Evolutionary conservation across 2,797 vertebrate genomes (phyloP).

Genomic region (Strix occidentalis): DNA sequence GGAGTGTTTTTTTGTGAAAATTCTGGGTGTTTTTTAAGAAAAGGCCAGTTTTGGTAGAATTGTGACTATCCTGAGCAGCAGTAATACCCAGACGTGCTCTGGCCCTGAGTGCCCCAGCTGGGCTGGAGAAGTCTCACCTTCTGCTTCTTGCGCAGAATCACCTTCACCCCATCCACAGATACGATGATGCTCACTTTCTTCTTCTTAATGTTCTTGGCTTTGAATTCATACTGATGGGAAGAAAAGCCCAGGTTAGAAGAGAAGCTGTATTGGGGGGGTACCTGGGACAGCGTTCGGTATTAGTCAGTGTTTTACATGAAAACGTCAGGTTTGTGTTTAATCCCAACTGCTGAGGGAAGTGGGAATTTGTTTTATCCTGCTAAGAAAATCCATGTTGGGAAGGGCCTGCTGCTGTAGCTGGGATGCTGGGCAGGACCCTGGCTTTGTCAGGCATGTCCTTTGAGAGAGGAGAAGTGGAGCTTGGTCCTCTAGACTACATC

Average conservation of each 20-base stretch:
- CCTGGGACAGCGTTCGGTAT: not conserved
- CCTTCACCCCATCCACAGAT: conserved; percentile 85
- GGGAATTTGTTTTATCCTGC: not conserved
- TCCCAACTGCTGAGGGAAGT: not conserved
- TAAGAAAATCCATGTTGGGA: not conserved
- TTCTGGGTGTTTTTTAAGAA: not conserved
- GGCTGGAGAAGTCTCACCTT: conserved; percentile 73
- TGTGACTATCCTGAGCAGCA: not conserved
- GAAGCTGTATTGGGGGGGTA: not conserved
- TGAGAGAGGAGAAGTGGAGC: not conserved
- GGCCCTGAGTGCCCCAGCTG: not conserved
- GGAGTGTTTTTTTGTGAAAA: not conserved
- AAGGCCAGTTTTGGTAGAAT: not conserved
- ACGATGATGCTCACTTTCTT: conserved; percentile 89
- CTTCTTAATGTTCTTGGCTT: conserved; percentile 91
- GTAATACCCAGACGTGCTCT: not conserved
- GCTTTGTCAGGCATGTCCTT: not conserved
- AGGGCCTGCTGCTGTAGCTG: not conserved
- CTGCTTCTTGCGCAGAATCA: conserved; percentile 86
- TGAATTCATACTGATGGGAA: conserved; percentile 87
- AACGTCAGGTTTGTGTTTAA: not conserved
- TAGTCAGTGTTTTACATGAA: not conserved
- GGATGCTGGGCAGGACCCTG: not conserved
- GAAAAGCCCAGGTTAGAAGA: not conserved
- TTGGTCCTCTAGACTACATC: not conserved